Percentiles rank a stretch among this genome's conserved stretches.
phyloP scores from a whole-genome alignment of 2,888 invertebrate genomes.

The Himalopsyche japonica region DNA sequence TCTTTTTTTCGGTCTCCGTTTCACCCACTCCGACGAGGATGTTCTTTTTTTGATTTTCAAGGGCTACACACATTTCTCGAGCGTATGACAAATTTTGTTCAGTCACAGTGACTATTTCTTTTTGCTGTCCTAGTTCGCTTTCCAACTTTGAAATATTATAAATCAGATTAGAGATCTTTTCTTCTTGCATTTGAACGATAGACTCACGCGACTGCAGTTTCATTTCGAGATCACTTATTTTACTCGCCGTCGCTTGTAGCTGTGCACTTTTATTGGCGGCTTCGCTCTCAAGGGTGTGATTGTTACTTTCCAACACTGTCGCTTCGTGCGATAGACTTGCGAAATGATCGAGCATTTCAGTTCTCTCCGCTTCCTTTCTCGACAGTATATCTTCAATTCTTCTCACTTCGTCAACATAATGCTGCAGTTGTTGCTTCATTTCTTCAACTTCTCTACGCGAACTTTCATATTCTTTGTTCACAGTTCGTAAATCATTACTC shows the following conservation, averaged over 20 bases:
- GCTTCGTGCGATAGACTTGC: slow-evolving; percentile 77
- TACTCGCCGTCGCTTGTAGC: slow-evolving; percentile 55
- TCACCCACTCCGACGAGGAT: slow-evolving; percentile 60
- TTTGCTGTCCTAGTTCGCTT: slow-evolving; percentile 64
- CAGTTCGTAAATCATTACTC: slow-evolving; percentile 63
- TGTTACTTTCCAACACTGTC: slow-evolving; percentile 74
- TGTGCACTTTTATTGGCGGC: slow-evolving; percentile 69
- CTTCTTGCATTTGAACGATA: slow-evolving; percentile 56
- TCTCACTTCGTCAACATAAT: slow-evolving; percentile 80
- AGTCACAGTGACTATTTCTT: slow-evolving; percentile 60
- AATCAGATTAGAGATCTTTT: slow-evolving; percentile 55
- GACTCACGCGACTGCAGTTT: slow-evolving; percentile 62
- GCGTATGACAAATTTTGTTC: slow-evolving; percentile 65
- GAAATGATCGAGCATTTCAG: slow-evolving; percentile 80
- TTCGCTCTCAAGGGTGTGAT: slow-evolving; percentile 78
- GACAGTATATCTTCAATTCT: slow-evolving; percentile 76
- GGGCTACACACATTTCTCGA: slow-evolving; percentile 63
- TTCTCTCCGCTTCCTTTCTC: slow-evolving; percentile 76
- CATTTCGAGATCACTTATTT: slow-evolving; percentile 66
- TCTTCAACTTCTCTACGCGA: slow-evolving; percentile 73
- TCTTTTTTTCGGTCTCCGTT: slow-evolving; percentile 47
- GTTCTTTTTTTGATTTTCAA: slow-evolving; percentile 71
- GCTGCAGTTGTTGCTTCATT: slow-evolving; percentile 75
- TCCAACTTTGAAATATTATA: slow-evolving; percentile 66
- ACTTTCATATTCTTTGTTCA: slow-evolving; percentile 69